These are phyloP conservation scores for Anastatus disparis DNA, from an alignment of 1,140 invertebrate species.

Conservation along the genomic window DNA sequence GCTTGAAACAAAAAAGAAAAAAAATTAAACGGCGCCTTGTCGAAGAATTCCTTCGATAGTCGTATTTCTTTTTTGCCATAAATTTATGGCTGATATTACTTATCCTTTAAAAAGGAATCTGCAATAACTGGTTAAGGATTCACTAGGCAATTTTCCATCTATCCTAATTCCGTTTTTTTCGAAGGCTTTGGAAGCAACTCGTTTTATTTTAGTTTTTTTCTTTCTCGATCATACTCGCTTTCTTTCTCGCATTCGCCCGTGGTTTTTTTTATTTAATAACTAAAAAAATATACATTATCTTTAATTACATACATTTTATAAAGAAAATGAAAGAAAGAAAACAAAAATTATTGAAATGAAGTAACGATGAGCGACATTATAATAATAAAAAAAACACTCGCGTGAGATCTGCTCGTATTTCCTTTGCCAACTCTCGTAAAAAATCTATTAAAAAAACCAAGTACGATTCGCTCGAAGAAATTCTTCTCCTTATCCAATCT, in stretches of 20 bases:
- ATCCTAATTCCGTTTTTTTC: slow-evolving; percentile 31
- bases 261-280: slow-evolving; percentile 18
- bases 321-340: slow-evolving; percentile 32
- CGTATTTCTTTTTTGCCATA: slow-evolving; percentile 11
- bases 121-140: slow-evolving; percentile 26
- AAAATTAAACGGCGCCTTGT: slow-evolving; percentile 34
- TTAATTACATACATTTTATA: slow-evolving; percentile 24
- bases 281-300: slow-evolving; percentile 38
- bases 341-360: slow-evolving; percentile 23
- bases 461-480: slow-evolving; percentile 27
- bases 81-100: slow-evolving; percentile 31
- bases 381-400: slow-evolving; percentile 12
- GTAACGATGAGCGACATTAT: slow-evolving; percentile 12
- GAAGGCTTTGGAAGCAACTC: slow-evolving; percentile 38
- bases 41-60: slow-evolving; percentile 39
- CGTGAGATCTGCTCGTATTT: slow-evolving; percentile 1
- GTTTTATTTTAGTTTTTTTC: slow-evolving; percentile 13
- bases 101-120: slow-evolving; percentile 27
- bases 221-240: background rate
- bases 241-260: background rate
- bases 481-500: slow-evolving; percentile 18
- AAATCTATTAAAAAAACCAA: slow-evolving; percentile 11
- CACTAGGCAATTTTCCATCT: slow-evolving; percentile 24
- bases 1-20: slow-evolving; percentile 40
- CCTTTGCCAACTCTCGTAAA: slow-evolving; percentile 16